Evolutionary conservation across 2,113 vertebrate species (phyloP), one percentile per base, ranked within the genome.

Genomic region (Heptranchias perlo): DNA sequence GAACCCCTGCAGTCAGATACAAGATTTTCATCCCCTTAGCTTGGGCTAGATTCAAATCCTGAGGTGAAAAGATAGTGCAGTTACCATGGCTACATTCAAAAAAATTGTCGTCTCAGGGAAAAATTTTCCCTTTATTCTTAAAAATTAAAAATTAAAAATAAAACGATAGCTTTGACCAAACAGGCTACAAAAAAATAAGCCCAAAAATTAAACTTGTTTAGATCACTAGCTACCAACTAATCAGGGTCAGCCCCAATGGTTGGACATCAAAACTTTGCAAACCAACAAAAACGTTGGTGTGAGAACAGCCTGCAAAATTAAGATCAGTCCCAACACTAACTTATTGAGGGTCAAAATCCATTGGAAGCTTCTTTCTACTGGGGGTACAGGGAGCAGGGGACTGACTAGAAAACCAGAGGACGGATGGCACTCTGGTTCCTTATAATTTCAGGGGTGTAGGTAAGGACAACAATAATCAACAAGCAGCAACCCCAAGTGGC

Each of bases 61-160:
- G 94, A 95, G 44, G 65, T 73, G 92, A 94, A 67, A 94, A 39
- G 92, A 94, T 94, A 64, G 58, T 94, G 62, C 92, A 65, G 92
- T 28, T 47, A 47, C 64, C 64, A 73, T 25, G 13, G 47, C 64
- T 95, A 69, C 94, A 69, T 73, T 73, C 7, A 44, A 23, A 61
- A 67, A 94, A 67, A 67, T 49, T 8, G 39, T 2, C 39, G 14
- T 47, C 64, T 52, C 5, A 61, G 61, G 58, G 89, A 62, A 95
- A 52, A 35, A 31, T 44, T 2, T 47, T n/a, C 44, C 44, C 89
- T 39, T 94, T 64, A 93, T 65, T 65, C 47, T 49, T 14, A 69
- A 94, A 44, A 67, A 94, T 47, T n/a, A n/a, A n/a, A 94, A 64
- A 35, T 35, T 28, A 58, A 61, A 64, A 47, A 67, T 28, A 49